Base-by-base conservation (phyloP, 2,888 invertebrate genomes). In the Xylota sylvarum region DNA sequence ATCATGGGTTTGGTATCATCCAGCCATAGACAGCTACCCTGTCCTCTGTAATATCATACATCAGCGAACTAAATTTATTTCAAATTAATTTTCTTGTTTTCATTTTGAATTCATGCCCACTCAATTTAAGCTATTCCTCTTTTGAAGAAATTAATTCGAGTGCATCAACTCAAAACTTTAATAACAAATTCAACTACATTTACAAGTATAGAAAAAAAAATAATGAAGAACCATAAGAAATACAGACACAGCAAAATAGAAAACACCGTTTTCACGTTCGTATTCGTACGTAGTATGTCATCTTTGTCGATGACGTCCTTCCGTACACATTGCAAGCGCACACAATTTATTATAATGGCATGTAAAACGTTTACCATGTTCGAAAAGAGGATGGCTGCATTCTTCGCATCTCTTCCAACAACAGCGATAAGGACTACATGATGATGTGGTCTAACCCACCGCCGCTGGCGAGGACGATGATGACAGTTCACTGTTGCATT, bases 291-390 rank as follows among this genome's bases (percentile, higher is more conserved):
- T 70, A 77, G 48, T 70, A 77, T 64, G 52, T 58, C 76, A 65
- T 84, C 74, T 35, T 70, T 62, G 79, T 79, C 55, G 40, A 64
- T 12, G 35, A 69, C 62, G 74, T 84, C 79, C 69, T 85, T 85
- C 65, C 80, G 64, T 60, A 60, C 64, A 74, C 70, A 80, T 52
- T 85, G 74, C 35, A 23, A 70, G 62, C 52, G 76, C 70, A 65
- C 69, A 85, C 76, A 84, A 84, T 84, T 84, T 84, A 84, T 80
- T 78, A 80, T 80, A 79, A 85, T 85, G 85, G 80, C 70, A 80
- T 85, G 80, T 72, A 85, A 85, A 85, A 85, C 76, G 80, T 80
- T 80, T 76, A 76, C 74, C 69, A 55, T 76, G 82, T 76, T 69
- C 32, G 52, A 67, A 46, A 43, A 35, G 27, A 58, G 27, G 65